Conservation (phyloP, 2,113 vertebrate genomes). For the Lamprotornis superbus region DNA sequence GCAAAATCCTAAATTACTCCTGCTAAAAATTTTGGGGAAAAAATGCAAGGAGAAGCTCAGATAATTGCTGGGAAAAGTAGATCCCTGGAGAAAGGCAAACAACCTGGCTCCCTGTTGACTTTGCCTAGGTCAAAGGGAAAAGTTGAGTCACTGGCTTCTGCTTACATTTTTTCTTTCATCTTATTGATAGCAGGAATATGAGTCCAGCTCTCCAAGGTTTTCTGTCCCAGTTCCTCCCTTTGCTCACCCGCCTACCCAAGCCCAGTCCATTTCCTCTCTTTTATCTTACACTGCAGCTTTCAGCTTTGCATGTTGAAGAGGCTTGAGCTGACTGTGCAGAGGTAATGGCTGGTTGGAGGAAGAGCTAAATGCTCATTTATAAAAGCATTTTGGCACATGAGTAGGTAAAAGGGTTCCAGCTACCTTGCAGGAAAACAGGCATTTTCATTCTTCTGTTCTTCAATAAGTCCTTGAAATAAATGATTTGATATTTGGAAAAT, state of each 20-base stretch:
- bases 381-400: neutral
- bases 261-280: neutral
- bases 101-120: neutral
- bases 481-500: neutral
- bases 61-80: neutral
- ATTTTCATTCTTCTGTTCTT: neutral
- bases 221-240: neutral
- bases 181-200: neutral
- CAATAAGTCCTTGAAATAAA: neutral
- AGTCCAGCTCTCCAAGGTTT: neutral
- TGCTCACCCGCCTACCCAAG: neutral
- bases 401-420: neutral
- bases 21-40: neutral
- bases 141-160: neutral
- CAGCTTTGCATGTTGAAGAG: neutral
- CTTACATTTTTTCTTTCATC: neutral
- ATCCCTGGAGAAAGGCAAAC: neutral
- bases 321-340: neutral
- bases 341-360: neutral
- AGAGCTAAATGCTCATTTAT: neutral
- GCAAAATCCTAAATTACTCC: neutral
- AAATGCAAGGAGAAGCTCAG: neutral
- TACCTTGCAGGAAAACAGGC: neutral
- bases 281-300: neutral
- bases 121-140: neutral